phyloP scores from a whole-genome alignment of 2,113 vertebrate species.

The Atlantisia rogersi region DNA sequence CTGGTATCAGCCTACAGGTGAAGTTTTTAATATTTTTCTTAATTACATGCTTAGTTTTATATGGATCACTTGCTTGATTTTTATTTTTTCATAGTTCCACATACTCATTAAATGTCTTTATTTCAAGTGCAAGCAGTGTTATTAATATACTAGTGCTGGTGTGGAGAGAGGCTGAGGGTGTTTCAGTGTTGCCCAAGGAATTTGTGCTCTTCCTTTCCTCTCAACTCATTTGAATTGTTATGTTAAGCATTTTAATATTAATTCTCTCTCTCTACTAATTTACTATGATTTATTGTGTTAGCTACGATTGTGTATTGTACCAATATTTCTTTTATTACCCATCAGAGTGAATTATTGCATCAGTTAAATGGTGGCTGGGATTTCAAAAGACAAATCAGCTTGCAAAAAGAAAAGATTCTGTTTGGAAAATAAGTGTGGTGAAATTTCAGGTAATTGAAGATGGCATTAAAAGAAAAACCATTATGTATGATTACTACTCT shows the following conservation, averaged over 20 bases:
- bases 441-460: neutral
- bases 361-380: neutral
- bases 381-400: neutral
- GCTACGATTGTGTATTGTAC: neutral
- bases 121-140: constrained; percentile 78
- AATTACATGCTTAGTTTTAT: neutral
- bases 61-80: neutral
- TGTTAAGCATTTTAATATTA: constrained; percentile 42
- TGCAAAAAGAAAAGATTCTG: neutral
- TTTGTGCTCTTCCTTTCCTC: constrained; percentile 80
- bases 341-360: neutral
- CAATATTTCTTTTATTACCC: neutral
- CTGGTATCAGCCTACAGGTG: neutral
- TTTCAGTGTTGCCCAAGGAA: constrained; percentile 74
- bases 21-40: neutral
- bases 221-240: constrained; percentile 83
- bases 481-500: neutral
- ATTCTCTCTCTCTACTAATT: neutral
- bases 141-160: constrained; percentile 73
- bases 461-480: neutral
- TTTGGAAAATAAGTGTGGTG: neutral
- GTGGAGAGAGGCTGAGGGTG: constrained; percentile 75
- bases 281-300: neutral
- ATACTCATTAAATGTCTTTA: constrained; percentile 77
- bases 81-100: constrained; percentile 62